phyloP scores from a whole-genome alignment of 2,113 vertebrate species.

The Gavialis gangeticus region DNA sequence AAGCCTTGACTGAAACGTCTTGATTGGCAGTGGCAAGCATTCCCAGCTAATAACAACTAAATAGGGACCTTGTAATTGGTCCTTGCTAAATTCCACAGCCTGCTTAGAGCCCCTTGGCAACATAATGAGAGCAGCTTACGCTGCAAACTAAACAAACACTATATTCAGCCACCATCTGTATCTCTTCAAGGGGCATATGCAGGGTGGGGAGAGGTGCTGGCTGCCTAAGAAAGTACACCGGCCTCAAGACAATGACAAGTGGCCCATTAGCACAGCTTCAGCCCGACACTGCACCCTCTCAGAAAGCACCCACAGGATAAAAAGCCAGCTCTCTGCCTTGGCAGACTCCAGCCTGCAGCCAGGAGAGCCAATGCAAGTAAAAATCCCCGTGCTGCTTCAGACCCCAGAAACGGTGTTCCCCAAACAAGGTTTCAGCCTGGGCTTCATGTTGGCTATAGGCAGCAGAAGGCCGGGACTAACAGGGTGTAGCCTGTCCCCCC shows the following conservation, averaged over 20 bases:
- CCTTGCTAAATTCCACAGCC: not conserved
- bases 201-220: not conserved
- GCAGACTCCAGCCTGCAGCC: not conserved
- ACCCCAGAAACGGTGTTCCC: too few species aligned
- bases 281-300: too few species aligned
- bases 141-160: not conserved
- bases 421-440: too few species aligned
- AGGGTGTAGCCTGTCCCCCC: too few species aligned
- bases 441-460: too few species aligned
- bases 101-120: not conserved
- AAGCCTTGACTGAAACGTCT: not conserved
- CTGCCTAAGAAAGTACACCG: not conserved
- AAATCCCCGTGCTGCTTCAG: too few species aligned
- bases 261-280: not conserved
- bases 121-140: not conserved
- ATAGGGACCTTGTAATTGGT: not conserved
- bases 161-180: not conserved
- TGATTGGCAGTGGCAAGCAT: not conserved
- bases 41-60: conserved; percentile 19
- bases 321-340: too few species aligned
- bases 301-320: too few species aligned
- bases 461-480: too few species aligned
- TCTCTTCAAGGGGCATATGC: not conserved
- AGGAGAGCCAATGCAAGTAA: not conserved
- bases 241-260: not conserved